Evolutionary conservation across 2,797 vertebrate species (phyloP), one percentile per base, ranked within the genome.

Genomic region (Lagorchestes hirsutus): DNA sequence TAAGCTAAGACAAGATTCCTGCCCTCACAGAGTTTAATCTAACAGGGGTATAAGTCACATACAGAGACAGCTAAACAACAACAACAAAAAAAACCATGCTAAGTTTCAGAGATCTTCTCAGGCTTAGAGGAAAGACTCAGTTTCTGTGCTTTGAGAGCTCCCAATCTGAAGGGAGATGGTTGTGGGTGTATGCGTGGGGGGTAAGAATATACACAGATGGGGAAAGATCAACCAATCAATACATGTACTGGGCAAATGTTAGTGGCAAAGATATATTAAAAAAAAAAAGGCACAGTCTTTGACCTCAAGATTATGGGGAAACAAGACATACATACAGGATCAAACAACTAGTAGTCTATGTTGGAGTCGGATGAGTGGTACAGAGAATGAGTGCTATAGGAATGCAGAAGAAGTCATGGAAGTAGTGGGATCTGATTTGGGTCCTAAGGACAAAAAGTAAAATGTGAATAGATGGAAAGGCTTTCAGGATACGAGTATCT

Each of bases 1-100:
- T 11, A 0, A 14, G 52, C 0, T 87, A 87, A 50, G 22, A 40
- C 27, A 56, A 24, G 31, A 91, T 90, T 59, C 67, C 92, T 34
- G 92, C 3, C 52, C 94, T 56, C 0, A 0, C 56, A 92, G 96
- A 95, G 91, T 91, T 96, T 91, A 90, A 92, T 92, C 91, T 90
- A 18, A 93, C 4, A 31, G 46, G 96, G 93, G 92, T 94, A 90
- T 52, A 31, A 95, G 74, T 94, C 34, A 0, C 9, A 92, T 11
- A 3, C 91, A 56, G 91, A 54, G 92, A 28, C 0, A 55, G 22
- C 2, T 14, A 67, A 46, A 58, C 18, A 0, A n/a, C 46, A 22
- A 31, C 46, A 22, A 34, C 24, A 34, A 22, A 82, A 11, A 82
- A 46, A n/a, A 40, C 18, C 40, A 13, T 93, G 27, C 34, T 50